Percentiles rank a stretch among this genome's conserved stretches.
These are phyloP conservation scores for Gasterosteus aculeatus DNA, from an alignment of 2,113 vertebrate genomes.

Conservation along the genomic window DNA sequence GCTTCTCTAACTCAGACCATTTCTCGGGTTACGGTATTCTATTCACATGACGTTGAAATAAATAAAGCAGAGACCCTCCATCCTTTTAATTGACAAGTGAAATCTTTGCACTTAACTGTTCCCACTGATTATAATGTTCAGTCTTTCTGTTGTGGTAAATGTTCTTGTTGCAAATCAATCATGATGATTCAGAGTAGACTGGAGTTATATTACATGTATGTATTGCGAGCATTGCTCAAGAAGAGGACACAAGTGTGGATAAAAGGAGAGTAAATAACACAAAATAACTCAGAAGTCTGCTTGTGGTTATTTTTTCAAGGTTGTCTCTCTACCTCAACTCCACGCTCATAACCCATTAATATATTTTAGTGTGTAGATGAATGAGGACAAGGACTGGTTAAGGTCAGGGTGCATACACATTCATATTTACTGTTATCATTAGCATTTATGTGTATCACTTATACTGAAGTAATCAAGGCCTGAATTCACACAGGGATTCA, in stretches of 20 bases:
- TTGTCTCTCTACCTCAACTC: background rate
- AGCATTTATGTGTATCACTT: no score
- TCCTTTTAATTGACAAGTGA: background rate
- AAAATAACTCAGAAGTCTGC: conserved; percentile 13
- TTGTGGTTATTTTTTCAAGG: conserved; percentile 15
- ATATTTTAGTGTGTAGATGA: background rate
- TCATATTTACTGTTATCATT: background rate
- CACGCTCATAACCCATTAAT: background rate
- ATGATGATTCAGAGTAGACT: conserved; percentile 15
- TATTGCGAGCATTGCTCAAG: conserved; percentile 21
- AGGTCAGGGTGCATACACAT: no score
- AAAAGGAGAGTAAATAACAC: conserved; percentile 32
- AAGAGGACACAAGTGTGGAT: conserved; percentile 32
- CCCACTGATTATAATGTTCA: conserved; percentile 5
- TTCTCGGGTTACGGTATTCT: background rate
- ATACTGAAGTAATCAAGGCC: background rate
- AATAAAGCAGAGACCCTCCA: conserved; percentile 1
- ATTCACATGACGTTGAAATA: background rate
- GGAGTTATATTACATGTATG: conserved; percentile 34
- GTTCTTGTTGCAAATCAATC: conserved; percentile 42
- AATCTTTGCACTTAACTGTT: conserved; percentile 16
- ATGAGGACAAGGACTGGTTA: background rate
- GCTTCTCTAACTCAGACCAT: background rate
- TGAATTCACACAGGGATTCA: background rate
- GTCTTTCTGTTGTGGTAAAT: conserved; percentile 39